Conservation (phyloP, 2,797 vertebrate species). For the Mus minutoides region DNA sequence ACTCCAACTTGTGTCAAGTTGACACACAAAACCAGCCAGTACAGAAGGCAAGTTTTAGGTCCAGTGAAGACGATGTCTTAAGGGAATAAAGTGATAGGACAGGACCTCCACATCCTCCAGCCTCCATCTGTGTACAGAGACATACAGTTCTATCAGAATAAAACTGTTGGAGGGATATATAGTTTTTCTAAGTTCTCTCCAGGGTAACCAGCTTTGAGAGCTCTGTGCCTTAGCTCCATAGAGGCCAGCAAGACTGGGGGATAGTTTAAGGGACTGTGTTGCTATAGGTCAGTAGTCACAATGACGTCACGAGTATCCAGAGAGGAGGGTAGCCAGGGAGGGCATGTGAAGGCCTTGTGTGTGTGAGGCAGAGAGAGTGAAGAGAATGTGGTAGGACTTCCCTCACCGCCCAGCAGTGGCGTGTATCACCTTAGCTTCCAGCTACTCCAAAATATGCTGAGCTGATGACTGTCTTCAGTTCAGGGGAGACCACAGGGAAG, state of each 20-base stretch:
- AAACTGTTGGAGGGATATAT: not conserved
- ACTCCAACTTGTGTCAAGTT: no score
- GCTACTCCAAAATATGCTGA: no score
- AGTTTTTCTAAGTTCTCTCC: slow-evolving; percentile 13
- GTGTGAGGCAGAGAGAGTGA: not conserved
- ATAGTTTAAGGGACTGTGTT: not conserved
- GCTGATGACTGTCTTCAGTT: not conserved
- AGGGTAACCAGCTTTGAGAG: not conserved
- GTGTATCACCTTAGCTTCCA: not conserved
- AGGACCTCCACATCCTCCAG: not conserved
- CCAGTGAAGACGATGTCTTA: not conserved
- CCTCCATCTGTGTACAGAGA: not conserved
- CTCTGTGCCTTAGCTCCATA: not conserved
- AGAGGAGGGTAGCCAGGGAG: not conserved
- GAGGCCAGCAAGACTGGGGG: not conserved
- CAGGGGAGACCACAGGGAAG: not conserved
- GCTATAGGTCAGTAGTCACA: not conserved
- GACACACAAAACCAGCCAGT: no score
- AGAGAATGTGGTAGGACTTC: not conserved
- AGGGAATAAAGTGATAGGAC: not conserved
- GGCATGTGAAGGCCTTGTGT: not conserved
- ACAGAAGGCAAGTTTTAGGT: not conserved
- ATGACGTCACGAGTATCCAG: not conserved
- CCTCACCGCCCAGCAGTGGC: not conserved
- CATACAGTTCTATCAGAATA: not conserved